Evolutionary conservation across 2,797 vertebrate genomes (phyloP).

Genomic region (Pyrrhura leucotis): DNA sequence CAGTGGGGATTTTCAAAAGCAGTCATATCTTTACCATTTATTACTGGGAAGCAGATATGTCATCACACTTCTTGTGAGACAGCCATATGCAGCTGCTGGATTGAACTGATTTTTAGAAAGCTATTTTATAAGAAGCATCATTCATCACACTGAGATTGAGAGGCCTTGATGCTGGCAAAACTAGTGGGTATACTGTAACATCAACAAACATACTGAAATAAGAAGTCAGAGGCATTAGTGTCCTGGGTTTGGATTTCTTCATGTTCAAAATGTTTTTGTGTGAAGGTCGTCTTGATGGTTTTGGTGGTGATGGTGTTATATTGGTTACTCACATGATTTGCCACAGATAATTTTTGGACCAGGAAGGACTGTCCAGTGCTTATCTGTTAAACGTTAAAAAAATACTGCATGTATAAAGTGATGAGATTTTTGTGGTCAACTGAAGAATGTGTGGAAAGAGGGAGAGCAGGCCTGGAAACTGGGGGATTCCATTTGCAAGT

Average conservation of each 20-base stretch:
- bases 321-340: fast-evolving
- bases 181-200: neutral
- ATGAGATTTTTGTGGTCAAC: neutral
- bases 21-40: neutral
- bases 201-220: neutral
- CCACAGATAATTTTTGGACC: neutral
- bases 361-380: neutral
- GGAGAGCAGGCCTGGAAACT: neutral
- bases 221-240: neutral
- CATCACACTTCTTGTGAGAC: neutral
- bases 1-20: neutral
- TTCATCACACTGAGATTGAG: neutral
- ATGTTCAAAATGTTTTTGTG: neutral
- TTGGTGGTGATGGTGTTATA: neutral
- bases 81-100: neutral
- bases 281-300: neutral
- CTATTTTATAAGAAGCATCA: neutral
- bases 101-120: neutral
- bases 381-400: neutral
- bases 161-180: neutral
- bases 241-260: neutral
- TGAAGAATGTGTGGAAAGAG: neutral
- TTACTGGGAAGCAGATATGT: neutral
- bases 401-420: neutral
- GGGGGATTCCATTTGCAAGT: neutral